These are phyloP conservation scores for Mastomys coucha DNA, from an alignment of 2,113 vertebrate genomes.

Conservation along the genomic window DNA sequence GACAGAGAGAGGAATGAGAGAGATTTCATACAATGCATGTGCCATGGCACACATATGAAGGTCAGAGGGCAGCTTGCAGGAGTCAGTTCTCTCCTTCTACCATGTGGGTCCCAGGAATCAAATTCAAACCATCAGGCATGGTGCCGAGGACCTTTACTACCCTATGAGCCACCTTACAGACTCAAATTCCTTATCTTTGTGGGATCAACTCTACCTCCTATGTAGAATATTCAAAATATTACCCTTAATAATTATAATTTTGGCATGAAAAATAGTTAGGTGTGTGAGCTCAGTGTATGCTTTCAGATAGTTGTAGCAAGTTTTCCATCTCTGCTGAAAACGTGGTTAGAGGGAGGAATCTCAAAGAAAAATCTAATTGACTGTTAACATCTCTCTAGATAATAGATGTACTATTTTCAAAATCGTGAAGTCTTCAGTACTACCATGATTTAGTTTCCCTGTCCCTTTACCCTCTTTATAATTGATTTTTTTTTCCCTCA, in stretches of 20 bases:
- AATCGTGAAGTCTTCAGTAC: not conserved
- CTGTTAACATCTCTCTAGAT: constrained; percentile 7
- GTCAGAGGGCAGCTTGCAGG: not conserved
- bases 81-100: not conserved
- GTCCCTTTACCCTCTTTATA: constrained; percentile 20
- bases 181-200: constrained; percentile 31
- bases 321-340: constrained; percentile 48
- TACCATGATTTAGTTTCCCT: constrained; percentile 45
- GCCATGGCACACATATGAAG: not conserved
- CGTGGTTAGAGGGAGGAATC: constrained; percentile 4
- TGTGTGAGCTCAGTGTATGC: constrained; percentile 25
- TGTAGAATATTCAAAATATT: constrained; percentile 51
- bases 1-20: not conserved
- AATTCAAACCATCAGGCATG: not conserved
- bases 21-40: not conserved
- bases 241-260: constrained; percentile 19
- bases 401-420: constrained; percentile 1
- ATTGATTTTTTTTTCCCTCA: not conserved
- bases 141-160: not conserved
- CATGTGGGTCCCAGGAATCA: no score
- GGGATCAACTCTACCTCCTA: not conserved
- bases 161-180: not conserved
- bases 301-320: not conserved
- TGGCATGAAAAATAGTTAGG: constrained; percentile 14
- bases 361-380: constrained; percentile 15